Conservation (phyloP, 2,888 invertebrate species). For the Trissolcus brochymenae region DNA sequence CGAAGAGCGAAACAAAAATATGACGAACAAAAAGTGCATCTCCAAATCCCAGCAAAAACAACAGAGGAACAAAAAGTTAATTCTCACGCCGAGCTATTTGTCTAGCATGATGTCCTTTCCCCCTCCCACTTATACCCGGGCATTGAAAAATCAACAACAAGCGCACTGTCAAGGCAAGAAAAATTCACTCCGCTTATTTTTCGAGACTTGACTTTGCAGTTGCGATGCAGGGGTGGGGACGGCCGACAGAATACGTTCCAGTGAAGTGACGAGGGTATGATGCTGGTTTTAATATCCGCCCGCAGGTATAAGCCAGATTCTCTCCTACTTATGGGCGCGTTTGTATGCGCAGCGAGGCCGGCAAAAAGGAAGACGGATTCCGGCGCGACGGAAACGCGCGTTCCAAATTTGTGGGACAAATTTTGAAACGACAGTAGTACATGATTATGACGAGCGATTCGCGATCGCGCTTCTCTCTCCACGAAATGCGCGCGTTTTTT, state of each 20-base stretch:
- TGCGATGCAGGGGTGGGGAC: conserved; percentile 27
- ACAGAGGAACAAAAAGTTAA: conserved; percentile 16
- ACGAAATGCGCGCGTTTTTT: too few relatives aligned
- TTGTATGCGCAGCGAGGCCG: conserved; percentile 17
- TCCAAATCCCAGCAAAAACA: conserved; percentile 20
- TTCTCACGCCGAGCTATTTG: conserved; percentile 24
- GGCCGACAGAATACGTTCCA: conserved; percentile 62
- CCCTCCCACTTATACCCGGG: neutral
- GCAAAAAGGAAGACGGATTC: conserved; percentile 28
- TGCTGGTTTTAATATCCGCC: conserved; percentile 75
- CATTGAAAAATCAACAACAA: conserved; percentile 28
- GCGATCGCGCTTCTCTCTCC: too few relatives aligned
- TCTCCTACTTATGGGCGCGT: conserved; percentile 13
- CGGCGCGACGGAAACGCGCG: conserved; percentile 17
- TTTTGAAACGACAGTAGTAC: conserved; percentile 6
- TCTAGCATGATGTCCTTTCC: conserved; percentile 12
- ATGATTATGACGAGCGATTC: too few relatives aligned
- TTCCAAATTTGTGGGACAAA: conserved; percentile 17
- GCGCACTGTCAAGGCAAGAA: conserved; percentile 26
- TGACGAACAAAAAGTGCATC: conserved; percentile 1
- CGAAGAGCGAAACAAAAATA: neutral
- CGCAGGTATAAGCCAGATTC: conserved; percentile 69
- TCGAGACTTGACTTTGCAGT: conserved; percentile 39
- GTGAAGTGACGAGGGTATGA: conserved; percentile 75
- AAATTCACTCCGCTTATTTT: conserved; percentile 29